Percentiles rank a stretch among this genome's conserved stretches.
Conservation (phyloP, 2,888 invertebrate species). For the Scaptomyza cyrtandrae region DNA sequence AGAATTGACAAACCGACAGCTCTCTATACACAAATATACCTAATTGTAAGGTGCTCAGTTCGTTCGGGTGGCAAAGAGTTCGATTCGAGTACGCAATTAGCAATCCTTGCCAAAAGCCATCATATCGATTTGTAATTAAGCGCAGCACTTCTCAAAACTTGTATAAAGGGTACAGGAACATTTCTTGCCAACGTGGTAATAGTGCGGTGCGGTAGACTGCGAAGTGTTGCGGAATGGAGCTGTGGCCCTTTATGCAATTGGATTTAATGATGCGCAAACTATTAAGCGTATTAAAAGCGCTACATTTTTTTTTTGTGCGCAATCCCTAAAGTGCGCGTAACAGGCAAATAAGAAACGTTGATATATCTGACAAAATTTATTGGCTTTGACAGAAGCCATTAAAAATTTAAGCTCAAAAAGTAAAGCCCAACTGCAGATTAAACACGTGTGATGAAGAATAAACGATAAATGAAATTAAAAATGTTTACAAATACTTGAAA, state of each 20-base stretch:
- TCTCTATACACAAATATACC: constrained; percentile 37
- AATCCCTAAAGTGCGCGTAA: constrained; percentile 40
- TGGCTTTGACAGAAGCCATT: constrained; percentile 75
- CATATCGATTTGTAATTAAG: constrained; percentile 75
- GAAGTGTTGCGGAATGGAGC: neutral
- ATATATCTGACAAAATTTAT: constrained; percentile 64
- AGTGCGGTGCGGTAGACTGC: neutral
- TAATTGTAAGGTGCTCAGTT: constrained; percentile 26
- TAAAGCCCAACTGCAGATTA: constrained; percentile 40
- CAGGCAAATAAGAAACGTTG: constrained; percentile 30
- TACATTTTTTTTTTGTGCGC: constrained; percentile 25
- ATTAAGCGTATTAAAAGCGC: constrained; percentile 67
- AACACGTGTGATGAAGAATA: constrained; percentile 40
- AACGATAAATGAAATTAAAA: constrained; percentile 67
- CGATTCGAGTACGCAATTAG: constrained; percentile 63
- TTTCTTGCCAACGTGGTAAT: constrained; percentile 21
- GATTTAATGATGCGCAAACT: constrained; percentile 77
- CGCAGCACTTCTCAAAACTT: constrained; percentile 28
- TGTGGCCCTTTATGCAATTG: constrained; percentile 54
- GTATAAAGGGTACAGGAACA: constrained; percentile 39
- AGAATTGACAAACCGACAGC: constrained; percentile 17
- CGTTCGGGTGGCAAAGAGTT: constrained; percentile 15
- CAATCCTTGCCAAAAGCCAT: constrained; percentile 41
- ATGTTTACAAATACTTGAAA: constrained; percentile 45
- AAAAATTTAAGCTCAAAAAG: constrained; percentile 58